Base-by-base conservation (phyloP, 1,140 invertebrate genomes). In the Drosophila kohkoa region DNA sequence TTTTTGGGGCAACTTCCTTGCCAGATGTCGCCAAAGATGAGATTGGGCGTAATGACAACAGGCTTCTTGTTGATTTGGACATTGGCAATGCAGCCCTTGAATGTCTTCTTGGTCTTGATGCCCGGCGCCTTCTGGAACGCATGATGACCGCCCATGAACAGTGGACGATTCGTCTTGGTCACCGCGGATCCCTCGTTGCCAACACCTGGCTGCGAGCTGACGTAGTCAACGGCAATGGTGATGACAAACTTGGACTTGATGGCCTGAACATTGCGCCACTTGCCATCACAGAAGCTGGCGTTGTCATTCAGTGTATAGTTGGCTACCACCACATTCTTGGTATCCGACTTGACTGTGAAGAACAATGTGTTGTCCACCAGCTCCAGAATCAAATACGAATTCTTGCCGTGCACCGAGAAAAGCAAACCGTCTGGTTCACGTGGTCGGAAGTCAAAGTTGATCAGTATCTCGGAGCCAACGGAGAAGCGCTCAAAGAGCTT, bases 111-210 rank as follows among this genome's bases (percentile, higher is more conserved):
- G 20, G 95, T 95, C 38, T 92, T 91, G 0, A 94, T 93, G 7
- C 94, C 95, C 79, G 91, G 95, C 1, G 93, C 93, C 79, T 92
- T 94, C 72, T 81, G 91, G 74, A 93, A 94, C 11, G 93, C 89
- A 77, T 96, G 95, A 92, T 98, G 96, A 0, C 98, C 98, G 38
- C 98, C 98, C 78, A 99, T 94, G 92, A 96, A 99, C 1, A 99
- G 92, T 0, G 97, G 96, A 79, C 97, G 95, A 30, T 95, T 96
- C 0, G 98, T 98, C 71, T 97, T 95, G 0, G 97, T 96, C 1
- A 95, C 94, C 94, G 5, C 96, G 93, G 60, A 95, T 91, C 2
- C 95, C 93, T 82, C 95, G 94, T 65, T 95, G 94, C 43, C 96
- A 94, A 95, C 82, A 70, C 75, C 91, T 43, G 91, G 91, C 67